Percentiles rank a stretch among this genome's conserved stretches.
These are phyloP conservation scores for Orussus abietinus DNA, from an alignment of 1,140 invertebrate species.

Conservation along the genomic window DNA sequence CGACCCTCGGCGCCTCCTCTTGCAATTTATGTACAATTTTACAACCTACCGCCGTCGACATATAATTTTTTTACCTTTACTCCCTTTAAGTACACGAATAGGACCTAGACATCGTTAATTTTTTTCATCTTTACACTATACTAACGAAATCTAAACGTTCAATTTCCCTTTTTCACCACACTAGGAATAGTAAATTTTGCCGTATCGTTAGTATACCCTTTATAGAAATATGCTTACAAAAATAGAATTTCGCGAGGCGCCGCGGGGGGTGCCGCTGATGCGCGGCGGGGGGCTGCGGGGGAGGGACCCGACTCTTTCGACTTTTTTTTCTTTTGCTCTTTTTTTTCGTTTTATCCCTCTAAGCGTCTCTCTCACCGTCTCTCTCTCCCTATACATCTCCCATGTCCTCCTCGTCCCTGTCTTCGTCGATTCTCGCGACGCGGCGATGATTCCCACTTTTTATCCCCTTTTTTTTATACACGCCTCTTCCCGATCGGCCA, in stretches of 20 bases:
- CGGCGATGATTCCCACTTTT: too few relatives aligned
- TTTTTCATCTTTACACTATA: slow-evolving; percentile 52
- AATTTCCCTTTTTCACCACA: slow-evolving; percentile 54
- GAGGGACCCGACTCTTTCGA: slow-evolving; percentile 33
- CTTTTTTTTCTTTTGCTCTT: slow-evolving; percentile 20
- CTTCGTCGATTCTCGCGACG: too few relatives aligned
- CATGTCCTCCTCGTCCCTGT: slow-evolving; percentile 15
- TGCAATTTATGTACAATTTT: slow-evolving; percentile 57
- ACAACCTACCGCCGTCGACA: slow-evolving; percentile 55
- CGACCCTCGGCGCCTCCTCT: slow-evolving; percentile 49
- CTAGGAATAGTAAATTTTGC: slow-evolving; percentile 57
- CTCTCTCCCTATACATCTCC: slow-evolving; percentile 7
- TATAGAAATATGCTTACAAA: slow-evolving; percentile 58
- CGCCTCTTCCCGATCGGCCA: neutral
- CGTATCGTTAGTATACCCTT: slow-evolving; percentile 55
- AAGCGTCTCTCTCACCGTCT: slow-evolving; percentile 1
- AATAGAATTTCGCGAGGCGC: slow-evolving; percentile 55
- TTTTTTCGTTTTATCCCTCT: slow-evolving; percentile 14
- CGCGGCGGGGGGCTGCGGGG: slow-evolving; percentile 38
- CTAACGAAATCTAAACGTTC: slow-evolving; percentile 57
- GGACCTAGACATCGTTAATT: slow-evolving; percentile 56
- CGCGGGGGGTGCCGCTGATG: slow-evolving; percentile 41
- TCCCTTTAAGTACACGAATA: slow-evolving; percentile 50
- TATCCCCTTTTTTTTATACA: neutral
- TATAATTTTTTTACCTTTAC: slow-evolving; percentile 47